These are phyloP conservation scores for Brachystomella parvula DNA, from an alignment of 1,140 invertebrate species.

Conservation along the genomic window DNA sequence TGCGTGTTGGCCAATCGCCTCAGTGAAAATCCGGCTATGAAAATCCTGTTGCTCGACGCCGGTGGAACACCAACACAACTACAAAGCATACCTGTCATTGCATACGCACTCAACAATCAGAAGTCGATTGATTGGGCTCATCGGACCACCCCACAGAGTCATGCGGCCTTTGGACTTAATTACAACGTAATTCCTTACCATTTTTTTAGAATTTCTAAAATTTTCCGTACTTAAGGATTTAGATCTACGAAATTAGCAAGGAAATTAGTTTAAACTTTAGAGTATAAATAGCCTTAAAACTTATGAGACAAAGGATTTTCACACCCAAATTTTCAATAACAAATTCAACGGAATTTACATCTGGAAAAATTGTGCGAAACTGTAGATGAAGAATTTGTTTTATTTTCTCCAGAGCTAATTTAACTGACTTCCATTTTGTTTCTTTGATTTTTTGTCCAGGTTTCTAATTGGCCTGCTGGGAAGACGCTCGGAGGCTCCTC, in stretches of 20 bases:
- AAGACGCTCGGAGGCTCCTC: conserved; percentile 19
- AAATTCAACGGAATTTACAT: too few species aligned
- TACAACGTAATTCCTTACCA: conserved; percentile 20
- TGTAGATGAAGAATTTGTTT: too few species aligned
- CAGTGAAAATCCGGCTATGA: conserved; percentile 5
- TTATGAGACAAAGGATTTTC: too few species aligned
- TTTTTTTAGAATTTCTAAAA: conserved; percentile 6
- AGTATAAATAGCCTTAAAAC: too few species aligned
- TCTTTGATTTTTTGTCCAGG: not conserved
- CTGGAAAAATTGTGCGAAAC: too few species aligned
- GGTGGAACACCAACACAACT: not conserved
- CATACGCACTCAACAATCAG: not conserved
- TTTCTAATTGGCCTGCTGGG: not conserved
- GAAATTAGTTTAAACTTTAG: too few species aligned
- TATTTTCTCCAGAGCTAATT: too few species aligned
- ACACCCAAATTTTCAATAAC: too few species aligned
- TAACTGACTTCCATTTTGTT: not conserved
- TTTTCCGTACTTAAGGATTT: not conserved
- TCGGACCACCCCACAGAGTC: conserved; percentile 20
- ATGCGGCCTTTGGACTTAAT: conserved; percentile 25
- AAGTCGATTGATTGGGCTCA: conserved; percentile 23
- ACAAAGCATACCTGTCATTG: not conserved
- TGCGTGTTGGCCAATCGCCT: conserved; percentile 8
- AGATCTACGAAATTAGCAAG: not conserved
- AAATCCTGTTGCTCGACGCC: conserved; percentile 9